These are phyloP conservation scores for Pseudobourletiella spinata DNA, from an alignment of 1,140 invertebrate species.

Conservation along the genomic window DNA sequence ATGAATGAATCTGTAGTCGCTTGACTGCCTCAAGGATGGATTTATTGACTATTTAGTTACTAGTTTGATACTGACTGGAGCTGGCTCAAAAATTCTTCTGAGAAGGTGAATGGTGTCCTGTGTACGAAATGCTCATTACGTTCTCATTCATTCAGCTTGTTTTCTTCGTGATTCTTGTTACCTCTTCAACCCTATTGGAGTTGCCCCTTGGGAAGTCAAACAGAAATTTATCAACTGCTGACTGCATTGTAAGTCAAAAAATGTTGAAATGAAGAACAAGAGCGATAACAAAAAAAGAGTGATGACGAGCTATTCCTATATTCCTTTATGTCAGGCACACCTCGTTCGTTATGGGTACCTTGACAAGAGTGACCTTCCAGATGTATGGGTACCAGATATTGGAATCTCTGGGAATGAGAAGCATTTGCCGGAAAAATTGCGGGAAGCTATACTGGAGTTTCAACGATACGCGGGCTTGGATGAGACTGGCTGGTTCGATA, in stretches of 20 bases:
- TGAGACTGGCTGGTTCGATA: neutral
- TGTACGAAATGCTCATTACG: no score
- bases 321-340: neutral
- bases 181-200: neutral
- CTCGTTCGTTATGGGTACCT: constrained; percentile 3
- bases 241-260: neutral
- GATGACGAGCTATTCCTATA: neutral
- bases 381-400: neutral
- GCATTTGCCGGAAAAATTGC: neutral
- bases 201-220: neutral
- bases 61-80: no score
- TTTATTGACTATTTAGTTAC: no score
- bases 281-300: neutral
- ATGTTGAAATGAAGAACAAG: neutral
- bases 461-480: neutral
- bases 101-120: neutral
- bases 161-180: neutral
- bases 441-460: neutral
- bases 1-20: no score
- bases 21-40: no score
- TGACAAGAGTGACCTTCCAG: neutral
- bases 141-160: no score
- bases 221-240: neutral
- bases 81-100: neutral
- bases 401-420: neutral